Evolutionary conservation across 2,113 vertebrate species (phyloP), one percentile per base, ranked within the genome.

Genomic region (Vicugna pacos): DNA sequence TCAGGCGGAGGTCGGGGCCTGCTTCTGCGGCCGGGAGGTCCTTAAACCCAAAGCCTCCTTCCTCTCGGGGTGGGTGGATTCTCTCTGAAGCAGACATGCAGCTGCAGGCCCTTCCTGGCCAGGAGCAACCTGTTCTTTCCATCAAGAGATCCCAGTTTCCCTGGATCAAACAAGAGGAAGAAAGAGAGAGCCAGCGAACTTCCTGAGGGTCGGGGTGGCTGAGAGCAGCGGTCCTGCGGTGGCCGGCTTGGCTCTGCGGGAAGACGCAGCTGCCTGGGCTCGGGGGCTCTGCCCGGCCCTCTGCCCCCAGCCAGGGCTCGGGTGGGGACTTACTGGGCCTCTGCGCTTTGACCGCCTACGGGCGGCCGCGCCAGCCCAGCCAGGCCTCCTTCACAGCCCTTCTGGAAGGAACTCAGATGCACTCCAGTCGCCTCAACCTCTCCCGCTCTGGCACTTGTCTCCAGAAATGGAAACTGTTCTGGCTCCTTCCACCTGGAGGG

Each of bases 91-190:
- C 65, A 46, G 84, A 95, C 58, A 69, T 35, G 56, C 85, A 95
- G 79, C 91, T 97, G 91, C 46, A 92, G 81, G 89, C 38, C 62
- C 38, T 95, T 96, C 73, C 69, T 89, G 32, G 77, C 93, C 93
- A 96, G 89, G 58, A 93, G 89, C 93, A 96, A 87, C 84, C 94
- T 96, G 85, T 86, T 96, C 85, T 96, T 96, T 89, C 93, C 91
- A 89, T 82, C 75, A 91, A 83, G 91, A 95, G 95, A 91, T 83
- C 64, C 67, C 20, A 1, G 82, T 56, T 96, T 80, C 76, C 54
- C 91, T 26, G 69, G 82, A 93, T 96, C 95, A 96, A 96, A 94
- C 32, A 26, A 85, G 80, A 79, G 35, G 62, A 84, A 77, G 56
- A 24, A 84, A 80, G 52, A 89, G 81, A 75, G 81, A n/a, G 42